Evolutionary conservation across 2,888 invertebrate species (phyloP).

Genomic region (Tetrapedia diversipes): DNA sequence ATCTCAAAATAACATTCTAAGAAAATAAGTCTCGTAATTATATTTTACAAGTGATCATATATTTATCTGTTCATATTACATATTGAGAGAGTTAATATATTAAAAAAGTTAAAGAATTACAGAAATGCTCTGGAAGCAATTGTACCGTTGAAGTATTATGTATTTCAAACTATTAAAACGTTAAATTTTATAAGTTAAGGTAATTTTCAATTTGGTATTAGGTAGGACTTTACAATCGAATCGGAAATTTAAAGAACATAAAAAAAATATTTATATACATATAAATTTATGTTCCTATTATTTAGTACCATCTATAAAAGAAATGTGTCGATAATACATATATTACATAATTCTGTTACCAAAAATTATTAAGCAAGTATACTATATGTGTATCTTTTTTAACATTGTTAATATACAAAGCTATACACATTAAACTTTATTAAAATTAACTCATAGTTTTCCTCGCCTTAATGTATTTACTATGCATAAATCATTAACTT

Average conservation of each 20-base stretch:
- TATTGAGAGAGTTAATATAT: conserved; percentile 72
- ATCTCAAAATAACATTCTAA: conserved; percentile 57
- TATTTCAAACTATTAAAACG: conserved; percentile 13
- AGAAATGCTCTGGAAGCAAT: conserved; percentile 31
- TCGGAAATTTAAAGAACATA: not conserved
- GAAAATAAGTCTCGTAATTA: conserved; percentile 24
- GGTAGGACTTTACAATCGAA: conserved; percentile 42
- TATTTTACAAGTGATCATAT: conserved; percentile 38
- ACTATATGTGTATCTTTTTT: not conserved
- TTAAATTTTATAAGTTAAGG: conserved; percentile 22
- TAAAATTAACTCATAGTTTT: not conserved
- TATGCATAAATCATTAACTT: not conserved
- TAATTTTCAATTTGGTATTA: not conserved
- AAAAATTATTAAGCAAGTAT: not conserved
- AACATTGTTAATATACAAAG: not conserved
- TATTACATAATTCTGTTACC: not conserved
- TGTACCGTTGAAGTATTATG: conserved; percentile 17
- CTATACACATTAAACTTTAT: not conserved
- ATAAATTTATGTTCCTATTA: not conserved
- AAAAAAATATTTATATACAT: not conserved
- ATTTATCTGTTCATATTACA: conserved; percentile 66
- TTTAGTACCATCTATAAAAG: not conserved
- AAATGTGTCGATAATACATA: not conserved
- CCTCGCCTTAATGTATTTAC: too few species aligned
- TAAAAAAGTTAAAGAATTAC: conserved; percentile 56